A percentile compares a stretch with the other conserved stretches of the same genome.
phyloP scores from a whole-genome alignment of 2,113 vertebrate species.

The Sakesphorus luctuosus region DNA sequence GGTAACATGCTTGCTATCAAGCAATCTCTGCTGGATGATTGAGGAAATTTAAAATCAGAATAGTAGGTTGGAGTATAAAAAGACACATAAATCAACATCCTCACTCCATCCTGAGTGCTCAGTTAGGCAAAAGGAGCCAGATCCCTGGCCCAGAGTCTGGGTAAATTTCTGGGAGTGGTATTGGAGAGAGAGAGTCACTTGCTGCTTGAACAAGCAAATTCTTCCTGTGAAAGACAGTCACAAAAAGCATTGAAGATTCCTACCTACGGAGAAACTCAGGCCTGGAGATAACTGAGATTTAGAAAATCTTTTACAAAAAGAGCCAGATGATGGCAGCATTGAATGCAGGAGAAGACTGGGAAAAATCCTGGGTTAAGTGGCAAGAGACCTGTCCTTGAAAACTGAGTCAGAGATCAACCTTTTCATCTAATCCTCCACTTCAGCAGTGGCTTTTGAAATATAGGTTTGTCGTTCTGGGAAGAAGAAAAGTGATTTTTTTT shows the following conservation, averaged over 20 bases:
- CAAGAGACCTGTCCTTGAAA: slow-evolving; percentile 30
- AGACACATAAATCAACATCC: background rate
- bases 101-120: background rate
- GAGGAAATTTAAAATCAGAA: background rate
- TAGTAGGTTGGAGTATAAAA: background rate
- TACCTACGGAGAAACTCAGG: background rate
- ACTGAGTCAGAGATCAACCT: background rate
- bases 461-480: background rate
- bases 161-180: background rate
- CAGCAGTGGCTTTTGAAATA: slow-evolving; percentile 22
- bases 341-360: slow-evolving; percentile 40
- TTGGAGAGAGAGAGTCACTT: background rate
- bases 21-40: background rate
- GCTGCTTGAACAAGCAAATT: background rate
- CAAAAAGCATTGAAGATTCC: background rate
- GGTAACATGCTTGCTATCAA: background rate
- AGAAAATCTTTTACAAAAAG: slow-evolving; percentile 28
- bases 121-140: background rate
- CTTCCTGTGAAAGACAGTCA: background rate
- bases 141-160: background rate
- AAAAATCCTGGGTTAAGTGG: background rate
- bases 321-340: slow-evolving; percentile 77
- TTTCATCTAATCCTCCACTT: slow-evolving; percentile 7
- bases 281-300: background rate
- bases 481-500: background rate